These are phyloP conservation scores for Periparus ater DNA, from an alignment of 2,797 vertebrate species.

Conservation along the genomic window DNA sequence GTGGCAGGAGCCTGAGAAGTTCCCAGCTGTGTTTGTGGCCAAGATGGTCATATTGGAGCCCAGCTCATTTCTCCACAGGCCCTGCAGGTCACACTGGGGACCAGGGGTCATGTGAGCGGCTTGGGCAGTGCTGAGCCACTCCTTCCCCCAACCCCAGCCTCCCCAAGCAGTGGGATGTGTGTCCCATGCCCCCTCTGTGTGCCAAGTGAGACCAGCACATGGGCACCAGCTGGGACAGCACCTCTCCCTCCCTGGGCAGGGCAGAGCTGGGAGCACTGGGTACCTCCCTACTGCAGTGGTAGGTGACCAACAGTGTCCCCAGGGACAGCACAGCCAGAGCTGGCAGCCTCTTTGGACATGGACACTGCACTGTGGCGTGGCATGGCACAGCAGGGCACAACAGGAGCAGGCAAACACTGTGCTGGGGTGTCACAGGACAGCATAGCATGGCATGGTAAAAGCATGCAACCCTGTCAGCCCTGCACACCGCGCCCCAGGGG, in stretches of 20 bases:
- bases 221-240: neutral
- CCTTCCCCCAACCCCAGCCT: neutral
- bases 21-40: accelerated
- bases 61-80: neutral
- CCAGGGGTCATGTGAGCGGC: accelerated
- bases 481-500: too few relatives aligned
- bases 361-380: accelerated
- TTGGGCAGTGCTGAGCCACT: neutral
- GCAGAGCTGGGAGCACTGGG: neutral
- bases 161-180: neutral
- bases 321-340: neutral
- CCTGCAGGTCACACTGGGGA: neutral
- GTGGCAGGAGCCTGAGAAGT: neutral
- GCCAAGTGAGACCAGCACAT: accelerated
- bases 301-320: too few relatives aligned
- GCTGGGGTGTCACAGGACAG: neutral
- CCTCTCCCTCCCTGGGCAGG: accelerated
- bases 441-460: accelerated
- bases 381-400: neutral
- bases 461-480: too few relatives aligned
- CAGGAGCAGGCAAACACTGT: neutral
- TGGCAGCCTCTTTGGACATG: accelerated
- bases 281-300: accelerated
- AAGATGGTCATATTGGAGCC: neutral
- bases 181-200: accelerated